These are phyloP conservation scores for Grammatotria lemairii DNA, from an alignment of 2,113 vertebrate species.

Conservation along the genomic window DNA sequence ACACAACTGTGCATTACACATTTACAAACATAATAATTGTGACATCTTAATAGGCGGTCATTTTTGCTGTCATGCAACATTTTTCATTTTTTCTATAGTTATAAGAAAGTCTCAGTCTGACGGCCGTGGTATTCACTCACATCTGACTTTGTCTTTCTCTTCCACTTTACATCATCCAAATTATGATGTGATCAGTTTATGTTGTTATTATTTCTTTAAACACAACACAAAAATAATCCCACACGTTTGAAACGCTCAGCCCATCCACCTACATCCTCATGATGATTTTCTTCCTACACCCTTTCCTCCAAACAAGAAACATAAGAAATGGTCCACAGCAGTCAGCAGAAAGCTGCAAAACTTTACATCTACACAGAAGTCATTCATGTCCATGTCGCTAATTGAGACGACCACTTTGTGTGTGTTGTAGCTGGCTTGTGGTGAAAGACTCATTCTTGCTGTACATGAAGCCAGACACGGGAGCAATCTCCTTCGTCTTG, in stretches of 20 bases:
- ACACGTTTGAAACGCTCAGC: constrained; percentile 17
- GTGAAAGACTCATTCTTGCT: constrained; percentile 94
- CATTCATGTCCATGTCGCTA: background rate
- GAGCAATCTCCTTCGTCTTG: constrained; percentile 88
- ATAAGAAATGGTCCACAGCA: background rate
- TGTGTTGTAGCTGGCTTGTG: constrained; percentile 84
- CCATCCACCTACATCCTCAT: constrained; percentile 45
- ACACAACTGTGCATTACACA: background rate
- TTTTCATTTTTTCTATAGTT: background rate
- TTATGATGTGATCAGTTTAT: constrained; percentile 20
- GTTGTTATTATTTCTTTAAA: constrained; percentile 35
- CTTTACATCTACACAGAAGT: background rate
- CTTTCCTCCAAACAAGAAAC: background rate
- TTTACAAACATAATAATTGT: background rate
- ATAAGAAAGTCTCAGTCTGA: background rate
- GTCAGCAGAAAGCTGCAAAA: background rate
- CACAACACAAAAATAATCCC: constrained; percentile 30
- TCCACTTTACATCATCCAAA: constrained; percentile 16
- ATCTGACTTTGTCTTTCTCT: background rate
- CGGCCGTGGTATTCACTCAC: background rate
- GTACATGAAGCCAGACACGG: constrained; percentile 91
- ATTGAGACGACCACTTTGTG: background rate
- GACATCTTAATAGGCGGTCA: background rate
- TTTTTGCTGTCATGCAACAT: background rate
- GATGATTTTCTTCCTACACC: constrained; percentile 41